Evolutionary conservation across 2,113 vertebrate genomes (phyloP), one percentile per base, ranked within the genome.

Genomic region (Ondatra zibethicus): DNA sequence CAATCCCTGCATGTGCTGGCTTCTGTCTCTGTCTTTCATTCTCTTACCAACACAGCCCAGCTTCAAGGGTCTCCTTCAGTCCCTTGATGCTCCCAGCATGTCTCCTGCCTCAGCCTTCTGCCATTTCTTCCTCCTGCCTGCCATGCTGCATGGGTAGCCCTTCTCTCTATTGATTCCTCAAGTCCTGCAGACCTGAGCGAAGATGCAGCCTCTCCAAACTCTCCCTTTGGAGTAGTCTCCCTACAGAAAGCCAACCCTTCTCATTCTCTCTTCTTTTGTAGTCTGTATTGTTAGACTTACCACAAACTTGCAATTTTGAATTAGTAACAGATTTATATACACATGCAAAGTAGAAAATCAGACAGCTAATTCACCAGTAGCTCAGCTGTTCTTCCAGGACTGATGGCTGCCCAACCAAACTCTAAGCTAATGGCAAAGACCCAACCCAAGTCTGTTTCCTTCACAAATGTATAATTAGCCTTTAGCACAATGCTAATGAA

Each of bases 1-100:
- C 90, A 52, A 42, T 17, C 27, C 70, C 65, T 77, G 55, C 6
- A 4, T 50, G 91, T 75, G 50, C 88, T 76, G 85, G 63, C 88
- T 78, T 82, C 36, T 80, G 29, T 85, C 23, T 9, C 58, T 87
- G 61, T 52, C 36, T 97, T 94, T 91, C 58, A 76, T 14, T 81
- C 76, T 70, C 63, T 73, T 55, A 61, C 21, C 50, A 75, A 42
- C 61, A 82, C 77, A 68, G 72, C 16, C 65, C 91, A 88, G 55
- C 42, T 42, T 17, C 75, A 50, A 50, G 76, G 55, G 36, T 65
- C 39, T 29, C 73, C 72, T 86, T 76, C 25, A 82, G 55, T 55
- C 63, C 42, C 70, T 55, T 94, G 87, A 88, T 86, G 52, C 29
- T 78, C 58, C 94, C 82, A 81, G 88, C 72, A n/a, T 47, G 10